Percentiles rank a stretch among this genome's conserved stretches.
Conservation (phyloP, 1,140 invertebrate genomes). For the Mizuhopecten yessoensis region DNA sequence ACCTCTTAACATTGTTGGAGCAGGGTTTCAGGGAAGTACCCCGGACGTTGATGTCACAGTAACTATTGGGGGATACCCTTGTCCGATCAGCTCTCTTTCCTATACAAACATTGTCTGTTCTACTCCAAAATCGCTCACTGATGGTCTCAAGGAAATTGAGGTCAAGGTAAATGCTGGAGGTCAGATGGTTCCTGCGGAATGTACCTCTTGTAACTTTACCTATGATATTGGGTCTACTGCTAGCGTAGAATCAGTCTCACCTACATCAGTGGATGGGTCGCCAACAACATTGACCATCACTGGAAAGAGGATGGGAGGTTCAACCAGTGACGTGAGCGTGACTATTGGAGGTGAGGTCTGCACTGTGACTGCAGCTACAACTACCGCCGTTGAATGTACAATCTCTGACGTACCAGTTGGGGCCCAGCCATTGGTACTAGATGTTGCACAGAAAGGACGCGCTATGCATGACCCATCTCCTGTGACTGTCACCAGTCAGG, state of each 20-base stretch:
- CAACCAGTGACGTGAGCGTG: slow-evolving; percentile 49
- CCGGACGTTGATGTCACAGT: slow-evolving; percentile 54
- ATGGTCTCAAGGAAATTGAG: slow-evolving; percentile 44
- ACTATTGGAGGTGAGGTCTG: slow-evolving; percentile 64
- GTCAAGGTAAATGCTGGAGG: slow-evolving; percentile 43
- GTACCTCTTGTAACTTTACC: slow-evolving; percentile 45
- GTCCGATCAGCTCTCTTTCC: slow-evolving; percentile 55
- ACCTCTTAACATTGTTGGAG: slow-evolving; percentile 66
- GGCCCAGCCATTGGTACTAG: slow-evolving; percentile 51
- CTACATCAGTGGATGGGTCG: slow-evolving; percentile 5
- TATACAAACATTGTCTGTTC: slow-evolving; percentile 65
- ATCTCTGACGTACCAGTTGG: slow-evolving; percentile 61
- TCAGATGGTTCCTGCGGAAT: slow-evolving; percentile 35
- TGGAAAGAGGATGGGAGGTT: slow-evolving; percentile 51
- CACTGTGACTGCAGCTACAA: slow-evolving; percentile 36
- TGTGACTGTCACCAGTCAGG: slow-evolving; percentile 50
- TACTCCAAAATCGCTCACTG: slow-evolving; percentile 44
- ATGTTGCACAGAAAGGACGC: slow-evolving; percentile 54
- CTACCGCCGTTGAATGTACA: slow-evolving; percentile 57
- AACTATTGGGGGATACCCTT: slow-evolving; percentile 52
- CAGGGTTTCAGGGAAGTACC: slow-evolving; percentile 55
- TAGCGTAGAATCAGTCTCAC: slow-evolving; percentile 49
- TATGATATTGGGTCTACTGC: slow-evolving; percentile 57
- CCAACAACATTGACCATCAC: slow-evolving; percentile 48
- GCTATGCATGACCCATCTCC: slow-evolving; percentile 45